These are phyloP conservation scores for Aleadryas rufinucha DNA, from an alignment of 2,113 vertebrate genomes.

Conservation along the genomic window DNA sequence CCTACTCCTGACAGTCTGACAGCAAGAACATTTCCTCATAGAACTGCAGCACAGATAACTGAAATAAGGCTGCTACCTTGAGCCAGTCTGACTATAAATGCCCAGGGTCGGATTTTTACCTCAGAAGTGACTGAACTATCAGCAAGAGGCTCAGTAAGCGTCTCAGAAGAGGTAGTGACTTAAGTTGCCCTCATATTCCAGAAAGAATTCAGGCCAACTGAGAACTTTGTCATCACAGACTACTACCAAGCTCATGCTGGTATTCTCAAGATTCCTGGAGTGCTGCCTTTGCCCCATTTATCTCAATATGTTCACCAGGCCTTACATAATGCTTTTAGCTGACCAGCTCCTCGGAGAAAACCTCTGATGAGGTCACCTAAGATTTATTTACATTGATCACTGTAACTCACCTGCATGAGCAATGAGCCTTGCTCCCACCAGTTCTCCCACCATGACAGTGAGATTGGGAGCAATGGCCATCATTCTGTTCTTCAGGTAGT, in stretches of 20 bases:
- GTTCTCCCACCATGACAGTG: constrained; percentile 94
- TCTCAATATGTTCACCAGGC: background rate
- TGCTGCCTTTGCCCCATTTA: background rate
- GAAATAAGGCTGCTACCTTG: background rate
- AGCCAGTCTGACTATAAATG: background rate
- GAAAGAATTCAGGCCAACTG: constrained; percentile 73
- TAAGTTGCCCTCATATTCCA: constrained; percentile 76
- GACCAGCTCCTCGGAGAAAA: background rate
- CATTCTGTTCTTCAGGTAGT: constrained; percentile 98
- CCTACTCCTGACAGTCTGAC: background rate
- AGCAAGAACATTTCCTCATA: background rate
- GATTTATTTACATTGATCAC: background rate
- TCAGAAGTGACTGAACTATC: background rate
- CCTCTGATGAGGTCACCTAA: background rate
- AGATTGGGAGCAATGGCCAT: constrained; percentile 98
- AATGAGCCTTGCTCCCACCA: constrained; percentile 95
- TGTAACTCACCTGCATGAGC: constrained; percentile 87
- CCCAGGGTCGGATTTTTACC: background rate
- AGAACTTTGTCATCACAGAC: constrained; percentile 79
- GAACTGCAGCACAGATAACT: background rate
- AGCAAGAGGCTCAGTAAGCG: constrained; percentile 68
- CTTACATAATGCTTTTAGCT: background rate
- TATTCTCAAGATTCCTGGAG: background rate
- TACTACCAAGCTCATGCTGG: constrained; percentile 17
- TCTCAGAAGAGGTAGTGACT: constrained; percentile 99